Percentiles rank a stretch among this genome's conserved stretches.
Evolutionary conservation across 2,888 invertebrate genomes (phyloP).

Genomic region (Margaritifera margaritifera): DNA sequence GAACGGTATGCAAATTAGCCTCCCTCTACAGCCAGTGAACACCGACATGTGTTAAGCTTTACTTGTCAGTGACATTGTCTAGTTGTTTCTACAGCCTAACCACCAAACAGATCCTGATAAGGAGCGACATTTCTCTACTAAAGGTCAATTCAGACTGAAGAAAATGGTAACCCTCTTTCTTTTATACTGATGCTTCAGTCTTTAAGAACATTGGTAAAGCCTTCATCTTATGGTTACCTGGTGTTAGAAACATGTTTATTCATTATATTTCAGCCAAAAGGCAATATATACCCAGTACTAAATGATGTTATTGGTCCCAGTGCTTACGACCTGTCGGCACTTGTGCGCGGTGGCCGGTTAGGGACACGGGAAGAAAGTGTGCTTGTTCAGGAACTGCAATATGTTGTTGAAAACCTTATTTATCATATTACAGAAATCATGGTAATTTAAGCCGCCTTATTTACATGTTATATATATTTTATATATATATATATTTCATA

Average conservation of each 20-base stretch:
- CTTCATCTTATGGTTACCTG: neutral
- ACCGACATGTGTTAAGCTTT: no score
- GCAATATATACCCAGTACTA: slow-evolving; percentile 65
- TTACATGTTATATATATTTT: no score
- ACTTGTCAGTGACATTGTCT: no score
- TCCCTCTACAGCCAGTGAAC: no score
- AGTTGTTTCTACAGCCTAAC: no score
- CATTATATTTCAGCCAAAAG: slow-evolving; percentile 56
- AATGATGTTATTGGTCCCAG: slow-evolving; percentile 60
- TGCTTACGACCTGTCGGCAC: slow-evolving; percentile 53
- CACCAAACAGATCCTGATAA: no score
- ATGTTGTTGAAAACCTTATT: slow-evolving; percentile 63
- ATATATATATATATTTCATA: no score
- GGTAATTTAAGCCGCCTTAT: slow-evolving; percentile 39
- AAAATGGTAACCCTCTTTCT: no score
- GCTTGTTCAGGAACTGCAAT: slow-evolving; percentile 58
- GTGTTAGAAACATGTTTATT: neutral
- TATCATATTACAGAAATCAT: slow-evolving; percentile 70
- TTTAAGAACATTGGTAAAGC: neutral
- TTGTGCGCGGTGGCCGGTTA: slow-evolving; percentile 43
- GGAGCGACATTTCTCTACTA: no score
- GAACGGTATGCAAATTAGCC: no score
- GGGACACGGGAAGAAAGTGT: slow-evolving; percentile 43
- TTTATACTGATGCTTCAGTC: no score
- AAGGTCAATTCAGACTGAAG: no score